These are phyloP conservation scores for Drosophila ambigua DNA, from an alignment of 1,140 invertebrate species.

Conservation along the genomic window DNA sequence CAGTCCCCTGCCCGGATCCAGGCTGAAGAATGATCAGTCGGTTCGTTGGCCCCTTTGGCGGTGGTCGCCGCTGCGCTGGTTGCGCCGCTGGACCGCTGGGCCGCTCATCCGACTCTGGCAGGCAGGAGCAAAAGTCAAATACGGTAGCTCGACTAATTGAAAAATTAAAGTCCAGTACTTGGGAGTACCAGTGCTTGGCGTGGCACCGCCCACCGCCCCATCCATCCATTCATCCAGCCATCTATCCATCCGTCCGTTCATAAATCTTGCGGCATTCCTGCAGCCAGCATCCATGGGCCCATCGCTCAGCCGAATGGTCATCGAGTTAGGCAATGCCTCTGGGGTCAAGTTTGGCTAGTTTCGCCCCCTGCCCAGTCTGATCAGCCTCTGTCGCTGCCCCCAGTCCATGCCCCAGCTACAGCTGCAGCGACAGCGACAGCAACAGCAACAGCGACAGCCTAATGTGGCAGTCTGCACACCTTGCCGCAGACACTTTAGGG, in stretches of 20 bases:
- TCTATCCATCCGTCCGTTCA: constrained; percentile 1
- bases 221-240: neutral
- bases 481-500: constrained; percentile 58
- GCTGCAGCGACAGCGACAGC: neutral
- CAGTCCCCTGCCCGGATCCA: constrained; percentile 11
- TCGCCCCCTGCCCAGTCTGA: neutral
- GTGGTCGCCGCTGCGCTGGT: constrained; percentile 3
- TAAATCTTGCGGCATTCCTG: constrained; percentile 40
- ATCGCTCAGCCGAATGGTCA: no score
- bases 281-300: constrained; percentile 6
- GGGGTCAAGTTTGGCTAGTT: constrained; percentile 11
- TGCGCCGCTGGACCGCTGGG: neutral
- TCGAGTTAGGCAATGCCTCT: neutral
- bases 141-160: constrained; percentile 82
- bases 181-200: constrained; percentile 16
- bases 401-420: neutral
- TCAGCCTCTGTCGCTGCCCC: neutral
- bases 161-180: constrained; percentile 69
- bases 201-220: constrained; percentile 22
- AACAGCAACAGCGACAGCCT: neutral
- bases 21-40: constrained; percentile 26
- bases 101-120: neutral
- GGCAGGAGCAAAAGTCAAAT: constrained; percentile 57
- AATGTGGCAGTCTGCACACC: constrained; percentile 66
- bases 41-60: constrained; percentile 55